A percentile compares a stretch with the other conserved stretches of the same genome.
phyloP scores from a whole-genome alignment of 92 coral and sea anemone species.

The Muricea muricata region DNA sequence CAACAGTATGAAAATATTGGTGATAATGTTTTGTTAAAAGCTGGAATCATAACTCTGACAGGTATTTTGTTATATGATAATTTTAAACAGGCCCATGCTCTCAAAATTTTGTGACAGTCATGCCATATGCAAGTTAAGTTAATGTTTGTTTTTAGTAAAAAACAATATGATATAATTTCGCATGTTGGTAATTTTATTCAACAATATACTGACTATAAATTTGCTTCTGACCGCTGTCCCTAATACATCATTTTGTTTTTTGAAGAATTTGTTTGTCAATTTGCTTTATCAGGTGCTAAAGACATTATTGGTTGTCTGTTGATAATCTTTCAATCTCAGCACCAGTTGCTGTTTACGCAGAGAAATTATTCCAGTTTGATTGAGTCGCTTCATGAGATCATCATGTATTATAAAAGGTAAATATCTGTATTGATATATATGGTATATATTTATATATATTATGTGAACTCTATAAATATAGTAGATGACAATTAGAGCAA shows the following conservation, averaged over 20 bases:
- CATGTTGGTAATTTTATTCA: no score
- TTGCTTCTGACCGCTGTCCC: no score
- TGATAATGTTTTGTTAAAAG: slow-evolving; percentile 9
- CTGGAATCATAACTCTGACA: slow-evolving; percentile 7
- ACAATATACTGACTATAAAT: no score
- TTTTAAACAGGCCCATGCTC: no score
- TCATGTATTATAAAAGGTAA: neutral
- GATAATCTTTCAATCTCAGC: slow-evolving; percentile 12
- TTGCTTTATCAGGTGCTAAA: slow-evolving; percentile 5
- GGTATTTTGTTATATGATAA: neutral
- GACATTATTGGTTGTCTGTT: slow-evolving; percentile 16
- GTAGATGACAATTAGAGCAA: no score
- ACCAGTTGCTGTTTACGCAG: slow-evolving; percentile 6
- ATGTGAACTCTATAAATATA: no score
- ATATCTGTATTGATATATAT: neutral
- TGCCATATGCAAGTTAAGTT: no score
- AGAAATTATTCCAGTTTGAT: neutral
- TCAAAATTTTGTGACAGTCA: no score
- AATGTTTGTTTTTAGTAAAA: no score
- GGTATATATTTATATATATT: no score
- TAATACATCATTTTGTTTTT: no score
- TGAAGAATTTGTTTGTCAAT: neutral
- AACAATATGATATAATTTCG: no score
- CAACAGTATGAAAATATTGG: neutral
- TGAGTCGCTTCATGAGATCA: neutral